phyloP scores from a whole-genome alignment of 1,140 invertebrate genomes.

The Drosophila navojoa region DNA sequence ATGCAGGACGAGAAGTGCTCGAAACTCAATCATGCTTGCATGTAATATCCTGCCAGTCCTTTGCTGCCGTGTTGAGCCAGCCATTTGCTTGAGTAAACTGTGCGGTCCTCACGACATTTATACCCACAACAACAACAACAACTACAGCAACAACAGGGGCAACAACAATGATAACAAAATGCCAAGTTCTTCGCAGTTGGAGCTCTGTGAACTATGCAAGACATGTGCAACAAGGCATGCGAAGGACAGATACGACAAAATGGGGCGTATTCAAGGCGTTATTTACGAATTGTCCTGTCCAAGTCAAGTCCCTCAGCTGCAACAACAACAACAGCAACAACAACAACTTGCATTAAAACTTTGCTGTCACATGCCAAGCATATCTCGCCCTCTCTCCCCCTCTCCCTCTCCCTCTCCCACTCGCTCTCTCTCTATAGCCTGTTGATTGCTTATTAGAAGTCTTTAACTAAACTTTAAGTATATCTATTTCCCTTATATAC shows the following conservation, averaged over 20 bases:
- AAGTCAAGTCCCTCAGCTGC: constrained; percentile 22
- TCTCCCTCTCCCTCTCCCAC: constrained; percentile 4
- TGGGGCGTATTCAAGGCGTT: constrained; percentile 33
- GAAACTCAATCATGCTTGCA: constrained; percentile 81
- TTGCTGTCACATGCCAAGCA: constrained; percentile 68
- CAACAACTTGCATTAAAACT: constrained; percentile 62
- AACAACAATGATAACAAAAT: constrained; percentile 64
- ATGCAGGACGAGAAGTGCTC: constrained; percentile 44
- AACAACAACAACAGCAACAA: constrained; percentile 48
- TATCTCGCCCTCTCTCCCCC: constrained; percentile 35
- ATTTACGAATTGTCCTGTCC: constrained; percentile 37
- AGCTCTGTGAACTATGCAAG: constrained; percentile 53
- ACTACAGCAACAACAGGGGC: constrained; percentile 49
- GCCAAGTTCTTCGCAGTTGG: constrained; percentile 54
- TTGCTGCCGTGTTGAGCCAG: constrained; percentile 47
- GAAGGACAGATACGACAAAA: constrained; percentile 30
- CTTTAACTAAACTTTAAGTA: constrained; percentile 1
- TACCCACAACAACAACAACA: constrained; percentile 57
- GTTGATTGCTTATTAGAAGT: constrained; percentile 69
- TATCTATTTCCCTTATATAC: not conserved
- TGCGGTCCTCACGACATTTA: constrained; percentile 61
- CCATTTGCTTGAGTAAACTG: constrained; percentile 59
- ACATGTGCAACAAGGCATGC: constrained; percentile 66
- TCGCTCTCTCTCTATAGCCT: constrained; percentile 46
- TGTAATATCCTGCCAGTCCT: constrained; percentile 70